These are phyloP conservation scores for Leptopilina clavipes DNA, from an alignment of 1,140 invertebrate genomes.

Conservation along the genomic window DNA sequence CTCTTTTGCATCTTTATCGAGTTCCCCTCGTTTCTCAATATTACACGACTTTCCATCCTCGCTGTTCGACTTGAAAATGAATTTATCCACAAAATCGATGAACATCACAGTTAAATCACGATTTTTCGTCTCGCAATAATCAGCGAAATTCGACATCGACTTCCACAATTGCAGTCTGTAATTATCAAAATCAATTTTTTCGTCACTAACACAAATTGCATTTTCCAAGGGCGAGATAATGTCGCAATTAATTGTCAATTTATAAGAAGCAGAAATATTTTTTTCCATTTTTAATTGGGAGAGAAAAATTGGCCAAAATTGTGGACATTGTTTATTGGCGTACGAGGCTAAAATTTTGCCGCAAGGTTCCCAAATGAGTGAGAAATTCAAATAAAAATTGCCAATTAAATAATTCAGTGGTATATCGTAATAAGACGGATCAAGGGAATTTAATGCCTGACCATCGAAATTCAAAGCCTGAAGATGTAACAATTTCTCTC, in stretches of 20 bases:
- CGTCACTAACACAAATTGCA: conserved; percentile 64
- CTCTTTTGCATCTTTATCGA: conserved; percentile 47
- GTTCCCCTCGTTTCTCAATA: conserved; percentile 68
- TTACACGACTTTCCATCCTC: conserved; percentile 73
- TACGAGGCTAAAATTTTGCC: conserved; percentile 83
- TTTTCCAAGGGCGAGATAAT: conserved; percentile 54
- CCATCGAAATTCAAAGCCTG: conserved; percentile 83
- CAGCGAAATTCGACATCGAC: conserved; percentile 82
- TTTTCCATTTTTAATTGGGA: conserved; percentile 74
- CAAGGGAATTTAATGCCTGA: conserved; percentile 74
- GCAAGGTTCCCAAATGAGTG: conserved; percentile 90
- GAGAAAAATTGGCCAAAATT: conserved; percentile 88
- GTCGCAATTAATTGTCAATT: conserved; percentile 55
- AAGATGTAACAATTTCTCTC: conserved; percentile 83
- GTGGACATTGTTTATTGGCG: conserved; percentile 79
- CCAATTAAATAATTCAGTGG: conserved; percentile 87
- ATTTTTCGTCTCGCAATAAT: conserved; percentile 86
- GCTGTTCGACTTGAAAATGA: conserved; percentile 74
- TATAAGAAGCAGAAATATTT: conserved; percentile 52
- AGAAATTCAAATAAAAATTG: conserved; percentile 90
- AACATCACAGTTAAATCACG: conserved; percentile 86
- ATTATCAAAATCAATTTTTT: conserved; percentile 83
- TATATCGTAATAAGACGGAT: conserved; percentile 77
- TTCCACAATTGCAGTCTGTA: conserved; percentile 88
- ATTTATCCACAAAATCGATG: conserved; percentile 83